Percentiles rank a stretch among this genome's conserved stretches.
Evolutionary conservation across 1,140 invertebrate species (phyloP).

Genomic region (Drosophila willistoni): DNA sequence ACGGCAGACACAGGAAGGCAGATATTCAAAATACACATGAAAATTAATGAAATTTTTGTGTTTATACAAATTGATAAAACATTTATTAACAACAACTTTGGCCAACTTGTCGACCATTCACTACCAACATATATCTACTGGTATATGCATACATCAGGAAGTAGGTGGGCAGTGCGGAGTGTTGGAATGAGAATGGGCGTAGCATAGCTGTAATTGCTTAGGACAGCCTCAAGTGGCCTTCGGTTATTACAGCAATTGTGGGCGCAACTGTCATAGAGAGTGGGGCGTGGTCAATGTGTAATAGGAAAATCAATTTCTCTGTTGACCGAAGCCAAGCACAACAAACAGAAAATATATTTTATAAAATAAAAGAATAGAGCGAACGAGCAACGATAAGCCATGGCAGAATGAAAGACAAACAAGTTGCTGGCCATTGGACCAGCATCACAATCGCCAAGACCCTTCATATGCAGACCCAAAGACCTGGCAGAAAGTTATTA

Average conservation of each 20-base stretch:
- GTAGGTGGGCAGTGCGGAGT: neutral
- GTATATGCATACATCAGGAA: neutral
- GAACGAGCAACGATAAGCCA: slow-evolving; percentile 17
- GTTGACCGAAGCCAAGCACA: slow-evolving; percentile 70
- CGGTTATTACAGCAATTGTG: slow-evolving; percentile 7
- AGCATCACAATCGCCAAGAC: slow-evolving; percentile 23
- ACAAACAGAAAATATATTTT: slow-evolving; percentile 54
- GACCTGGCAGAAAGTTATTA: slow-evolving; percentile 52
- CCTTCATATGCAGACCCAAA: slow-evolving; percentile 18
- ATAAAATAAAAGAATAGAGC: slow-evolving; percentile 52
- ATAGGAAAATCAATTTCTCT: slow-evolving; percentile 74
- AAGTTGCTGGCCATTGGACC: slow-evolving; percentile 34
- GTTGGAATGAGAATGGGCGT: neutral
- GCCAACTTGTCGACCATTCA: neutral
- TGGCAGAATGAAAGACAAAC: slow-evolving; percentile 61
- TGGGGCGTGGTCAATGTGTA: slow-evolving; percentile 17
- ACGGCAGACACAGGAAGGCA: neutral
- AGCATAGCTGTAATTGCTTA: slow-evolving; percentile 36
- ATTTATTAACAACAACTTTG: slow-evolving; percentile 13
- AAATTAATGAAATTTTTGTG: slow-evolving; percentile 41
- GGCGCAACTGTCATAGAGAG: slow-evolving; percentile 22
- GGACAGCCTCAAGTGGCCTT: slow-evolving; percentile 11
- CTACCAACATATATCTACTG: neutral
- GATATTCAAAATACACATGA: slow-evolving; percentile 7
- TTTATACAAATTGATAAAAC: slow-evolving; percentile 36